Percentiles rank a stretch among this genome's conserved stretches.
Evolutionary conservation across 2,113 vertebrate species (phyloP).

Genomic region (Meleagris gallopavo): DNA sequence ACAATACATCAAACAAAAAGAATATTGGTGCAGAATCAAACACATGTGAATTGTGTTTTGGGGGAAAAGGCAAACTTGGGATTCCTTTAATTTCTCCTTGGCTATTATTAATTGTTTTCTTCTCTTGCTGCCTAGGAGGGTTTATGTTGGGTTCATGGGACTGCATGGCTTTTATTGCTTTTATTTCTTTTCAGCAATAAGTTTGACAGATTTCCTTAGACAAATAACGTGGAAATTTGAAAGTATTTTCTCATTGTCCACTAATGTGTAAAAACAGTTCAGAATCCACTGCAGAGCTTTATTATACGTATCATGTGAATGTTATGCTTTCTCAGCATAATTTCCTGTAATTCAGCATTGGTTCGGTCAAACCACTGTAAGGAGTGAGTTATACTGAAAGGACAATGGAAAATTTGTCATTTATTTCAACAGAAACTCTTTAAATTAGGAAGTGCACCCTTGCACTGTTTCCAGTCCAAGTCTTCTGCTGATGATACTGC

Average conservation of each 20-base stretch:
- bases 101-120: neutral
- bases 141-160: no score
- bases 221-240: neutral
- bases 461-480: neutral
- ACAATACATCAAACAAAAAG: neutral
- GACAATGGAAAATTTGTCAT: neutral
- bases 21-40: neutral
- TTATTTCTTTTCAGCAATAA: neutral
- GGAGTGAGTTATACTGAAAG: neutral
- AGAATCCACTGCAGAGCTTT: neutral
- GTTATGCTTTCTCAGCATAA: neutral
- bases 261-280: neutral
- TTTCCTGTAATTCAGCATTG: neutral
- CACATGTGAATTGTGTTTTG: neutral
- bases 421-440: neutral
- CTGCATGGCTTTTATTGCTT: neutral
- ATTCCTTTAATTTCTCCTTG: neutral
- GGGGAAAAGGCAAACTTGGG: neutral
- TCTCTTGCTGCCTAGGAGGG: neutral
- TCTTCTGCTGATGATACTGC: neutral
- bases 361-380: neutral
- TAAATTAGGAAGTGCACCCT: neutral
- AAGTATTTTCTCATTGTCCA: neutral
- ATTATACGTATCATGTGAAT: accelerated
- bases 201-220: neutral